Evolutionary conservation across 1,140 invertebrate genomes (phyloP).

Genomic region (Drosophila kanapiae): DNA sequence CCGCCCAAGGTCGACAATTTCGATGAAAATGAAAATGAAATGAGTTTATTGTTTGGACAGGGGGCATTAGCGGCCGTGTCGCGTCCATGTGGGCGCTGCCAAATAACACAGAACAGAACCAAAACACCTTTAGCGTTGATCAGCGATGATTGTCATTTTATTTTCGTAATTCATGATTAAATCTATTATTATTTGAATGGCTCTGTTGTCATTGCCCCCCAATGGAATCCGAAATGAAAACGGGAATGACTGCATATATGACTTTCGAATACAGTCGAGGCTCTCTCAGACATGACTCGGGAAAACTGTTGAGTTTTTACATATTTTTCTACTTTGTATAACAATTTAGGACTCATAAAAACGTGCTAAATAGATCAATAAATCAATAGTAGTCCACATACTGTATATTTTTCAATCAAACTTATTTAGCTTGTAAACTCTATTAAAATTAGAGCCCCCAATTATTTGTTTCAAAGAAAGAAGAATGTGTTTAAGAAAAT

Average conservation of each 20-base stretch:
- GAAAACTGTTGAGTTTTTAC: not conserved
- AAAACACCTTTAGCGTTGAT: slow-evolving; percentile 61
- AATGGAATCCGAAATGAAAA: slow-evolving; percentile 28
- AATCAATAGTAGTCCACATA: no score
- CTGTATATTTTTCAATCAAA: no score
- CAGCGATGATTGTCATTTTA: slow-evolving; percentile 75
- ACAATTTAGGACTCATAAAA: not conserved
- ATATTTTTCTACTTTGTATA: not conserved
- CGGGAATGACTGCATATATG: slow-evolving; percentile 30
- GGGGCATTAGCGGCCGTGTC: slow-evolving; percentile 51
- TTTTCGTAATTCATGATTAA: slow-evolving; percentile 80
- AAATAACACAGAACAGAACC: slow-evolving; percentile 46
- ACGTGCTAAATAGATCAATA: not conserved
- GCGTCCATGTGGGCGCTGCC: slow-evolving; percentile 65
- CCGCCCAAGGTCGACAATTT: slow-evolving; percentile 69
- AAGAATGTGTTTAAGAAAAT: no score
- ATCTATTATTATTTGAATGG: slow-evolving; percentile 59
- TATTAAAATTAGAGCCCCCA: no score
- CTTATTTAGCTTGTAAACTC: no score
- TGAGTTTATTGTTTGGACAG: slow-evolving; percentile 80
- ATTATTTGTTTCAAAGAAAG: no score
- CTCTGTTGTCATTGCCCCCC: slow-evolving; percentile 35
- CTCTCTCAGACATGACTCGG: not conserved
- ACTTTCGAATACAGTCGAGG: slow-evolving; percentile 7
- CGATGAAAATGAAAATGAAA: slow-evolving; percentile 79